Evolutionary conservation across 2,113 vertebrate species (phyloP).

Genomic region (Pterophyllum scalare): DNA sequence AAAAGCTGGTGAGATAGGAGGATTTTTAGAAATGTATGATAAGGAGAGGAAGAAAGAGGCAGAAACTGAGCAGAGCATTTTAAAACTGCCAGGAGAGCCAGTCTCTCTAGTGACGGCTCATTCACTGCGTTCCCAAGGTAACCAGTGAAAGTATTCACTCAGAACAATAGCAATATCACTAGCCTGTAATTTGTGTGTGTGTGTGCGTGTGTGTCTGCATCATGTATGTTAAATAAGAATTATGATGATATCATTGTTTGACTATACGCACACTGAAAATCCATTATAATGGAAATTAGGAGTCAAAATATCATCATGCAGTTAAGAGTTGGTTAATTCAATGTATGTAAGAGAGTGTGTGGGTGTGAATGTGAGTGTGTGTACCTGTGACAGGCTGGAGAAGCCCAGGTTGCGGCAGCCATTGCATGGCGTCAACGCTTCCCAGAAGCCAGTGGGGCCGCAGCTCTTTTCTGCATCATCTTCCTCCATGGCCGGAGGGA

Average conservation of each 20-base stretch:
- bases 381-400: constrained; percentile 89
- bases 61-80: constrained; percentile 11
- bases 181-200: constrained; percentile 49
- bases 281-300: background rate
- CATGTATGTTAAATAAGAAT: background rate
- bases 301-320: background rate
- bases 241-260: background rate
- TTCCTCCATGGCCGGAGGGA: constrained; percentile 84
- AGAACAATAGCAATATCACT: constrained; percentile 46
- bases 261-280: background rate
- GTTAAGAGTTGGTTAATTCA: background rate
- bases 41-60: background rate
- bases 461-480: constrained; percentile 88
- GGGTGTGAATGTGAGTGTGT: background rate
- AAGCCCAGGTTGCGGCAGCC: constrained; percentile 95
- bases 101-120: constrained; percentile 38
- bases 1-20: background rate
- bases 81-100: constrained; percentile 28
- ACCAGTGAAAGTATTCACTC: constrained; percentile 61
- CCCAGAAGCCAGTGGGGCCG: constrained; percentile 93
- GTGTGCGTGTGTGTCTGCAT: background rate
- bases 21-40: background rate
- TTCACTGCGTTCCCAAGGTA: constrained; percentile 74
- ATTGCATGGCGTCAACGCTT: constrained; percentile 93
- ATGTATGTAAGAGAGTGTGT: background rate